phyloP scores from a whole-genome alignment of 2,113 vertebrate genomes.

The Arizona elegans region DNA sequence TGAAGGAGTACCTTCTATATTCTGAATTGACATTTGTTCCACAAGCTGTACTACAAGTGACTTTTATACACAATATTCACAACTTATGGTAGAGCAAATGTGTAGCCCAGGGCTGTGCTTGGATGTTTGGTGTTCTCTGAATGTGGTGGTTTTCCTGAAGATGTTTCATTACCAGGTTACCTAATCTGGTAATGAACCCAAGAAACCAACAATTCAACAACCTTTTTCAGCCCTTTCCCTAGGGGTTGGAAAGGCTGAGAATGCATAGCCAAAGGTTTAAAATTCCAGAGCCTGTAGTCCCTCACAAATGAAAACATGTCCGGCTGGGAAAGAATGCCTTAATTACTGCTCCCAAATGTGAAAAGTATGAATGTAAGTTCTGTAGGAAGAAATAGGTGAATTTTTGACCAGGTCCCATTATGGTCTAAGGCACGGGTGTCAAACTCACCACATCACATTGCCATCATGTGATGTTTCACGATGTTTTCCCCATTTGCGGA shows the following conservation, averaged over 20 bases:
- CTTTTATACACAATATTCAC: not conserved
- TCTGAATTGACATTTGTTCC: not conserved
- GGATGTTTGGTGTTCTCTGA: not conserved
- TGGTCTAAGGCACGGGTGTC: not conserved
- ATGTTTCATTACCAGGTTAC: not conserved
- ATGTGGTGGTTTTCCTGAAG: not conserved
- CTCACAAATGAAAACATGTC: not conserved
- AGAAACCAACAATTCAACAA: not conserved
- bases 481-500: too few relatives aligned
- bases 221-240: not conserved
- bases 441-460: too few relatives aligned
- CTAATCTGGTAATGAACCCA: not conserved
- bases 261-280: not conserved
- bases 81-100: not conserved
- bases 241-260: not conserved
- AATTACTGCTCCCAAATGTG: not conserved
- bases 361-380: not conserved
- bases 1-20: not conserved
- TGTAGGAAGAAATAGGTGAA: not conserved
- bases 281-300: not conserved
- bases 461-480: too few relatives aligned
- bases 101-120: not conserved
- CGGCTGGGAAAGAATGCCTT: not conserved
- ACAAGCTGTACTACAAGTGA: not conserved
- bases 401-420: not conserved